Conservation (phyloP, 2,113 vertebrate species). For the Tragulus kanchil region DNA sequence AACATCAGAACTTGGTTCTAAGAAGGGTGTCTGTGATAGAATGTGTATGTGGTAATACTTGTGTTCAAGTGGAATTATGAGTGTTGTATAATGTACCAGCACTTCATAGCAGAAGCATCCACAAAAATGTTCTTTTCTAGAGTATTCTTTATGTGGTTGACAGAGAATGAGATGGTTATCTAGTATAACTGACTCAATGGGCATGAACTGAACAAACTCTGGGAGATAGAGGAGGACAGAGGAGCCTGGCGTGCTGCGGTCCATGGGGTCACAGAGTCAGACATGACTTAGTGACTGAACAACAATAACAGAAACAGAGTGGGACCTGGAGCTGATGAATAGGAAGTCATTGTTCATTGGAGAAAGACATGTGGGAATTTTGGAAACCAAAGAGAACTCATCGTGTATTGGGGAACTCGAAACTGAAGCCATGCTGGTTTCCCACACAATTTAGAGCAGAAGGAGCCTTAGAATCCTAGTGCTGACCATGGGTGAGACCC, state of each 20-base stretch:
- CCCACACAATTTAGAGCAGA: rapidly evolving
- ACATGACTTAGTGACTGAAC: too few species aligned
- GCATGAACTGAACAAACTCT: too few species aligned
- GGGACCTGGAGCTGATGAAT: background rate
- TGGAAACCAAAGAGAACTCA: background rate
- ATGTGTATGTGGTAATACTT: rapidly evolving
- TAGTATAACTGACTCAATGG: too few species aligned
- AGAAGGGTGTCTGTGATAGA: background rate
- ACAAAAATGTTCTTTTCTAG: background rate
- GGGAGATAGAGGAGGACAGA: too few species aligned
- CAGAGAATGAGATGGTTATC: too few species aligned
- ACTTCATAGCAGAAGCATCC: rapidly evolving
- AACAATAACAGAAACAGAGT: background rate
- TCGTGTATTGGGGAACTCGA: rapidly evolving
- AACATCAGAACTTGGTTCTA: background rate
- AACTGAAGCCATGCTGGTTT: rapidly evolving
- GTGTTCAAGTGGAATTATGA: rapidly evolving
- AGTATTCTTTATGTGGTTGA: background rate
- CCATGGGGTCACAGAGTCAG: too few species aligned
- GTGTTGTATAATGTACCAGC: rapidly evolving
- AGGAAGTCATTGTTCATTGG: background rate
- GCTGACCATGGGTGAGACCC: rapidly evolving
- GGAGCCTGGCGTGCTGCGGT: too few species aligned
- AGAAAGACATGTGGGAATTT: background rate
- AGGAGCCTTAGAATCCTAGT: background rate